These are phyloP conservation scores for Caenorhabditis doughertyi DNA, from an alignment of 2,888 invertebrate species.

Conservation along the genomic window DNA sequence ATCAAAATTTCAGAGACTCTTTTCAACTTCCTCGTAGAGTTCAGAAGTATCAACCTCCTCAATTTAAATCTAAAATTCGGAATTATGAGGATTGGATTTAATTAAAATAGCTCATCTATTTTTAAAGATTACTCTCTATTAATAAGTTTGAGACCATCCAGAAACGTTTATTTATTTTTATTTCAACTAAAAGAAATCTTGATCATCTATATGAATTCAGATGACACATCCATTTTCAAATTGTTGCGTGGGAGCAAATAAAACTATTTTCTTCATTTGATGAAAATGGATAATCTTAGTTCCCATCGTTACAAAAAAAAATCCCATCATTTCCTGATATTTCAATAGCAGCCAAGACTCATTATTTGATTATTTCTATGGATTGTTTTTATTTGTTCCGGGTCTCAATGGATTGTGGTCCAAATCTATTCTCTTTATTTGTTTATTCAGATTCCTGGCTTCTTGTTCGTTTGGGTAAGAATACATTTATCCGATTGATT, in stretches of 20 bases:
- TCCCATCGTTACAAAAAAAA: slow-evolving; percentile 6
- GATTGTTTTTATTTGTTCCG: slow-evolving; percentile 8
- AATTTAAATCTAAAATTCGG: neutral
- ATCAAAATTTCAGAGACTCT: neutral
- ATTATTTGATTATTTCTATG: slow-evolving; percentile 17
- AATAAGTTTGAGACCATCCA: neutral
- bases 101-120: neutral
- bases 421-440: neutral
- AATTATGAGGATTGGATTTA: neutral
- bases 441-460: neutral
- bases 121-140: neutral
- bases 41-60: neutral
- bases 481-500: neutral
- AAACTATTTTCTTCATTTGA: neutral
- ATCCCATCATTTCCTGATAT: neutral
- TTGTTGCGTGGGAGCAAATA: slow-evolving; percentile 22
- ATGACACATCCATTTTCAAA: slow-evolving; percentile 15
- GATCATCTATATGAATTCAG: slow-evolving; percentile 24
- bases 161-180: slow-evolving; percentile 34
- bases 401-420: neutral
- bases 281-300: neutral
- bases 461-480: neutral
- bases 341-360: neutral
- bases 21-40: slow-evolving; percentile 5
- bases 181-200: slow-evolving; percentile 7